Conservation (phyloP, 2,797 vertebrate genomes). For the Emydoidea blandingii region DNA sequence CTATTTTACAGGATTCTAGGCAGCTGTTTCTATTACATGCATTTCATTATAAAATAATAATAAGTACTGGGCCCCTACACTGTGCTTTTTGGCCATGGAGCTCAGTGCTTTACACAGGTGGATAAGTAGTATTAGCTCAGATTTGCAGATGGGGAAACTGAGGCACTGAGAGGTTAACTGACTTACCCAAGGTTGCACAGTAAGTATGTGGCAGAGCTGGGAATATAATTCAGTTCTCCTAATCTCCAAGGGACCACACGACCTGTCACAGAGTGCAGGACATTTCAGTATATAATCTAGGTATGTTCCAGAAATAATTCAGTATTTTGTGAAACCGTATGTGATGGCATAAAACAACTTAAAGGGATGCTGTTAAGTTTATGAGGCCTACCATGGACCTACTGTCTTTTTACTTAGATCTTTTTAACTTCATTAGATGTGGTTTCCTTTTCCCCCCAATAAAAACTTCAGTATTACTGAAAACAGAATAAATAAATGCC, state of each 20-base stretch:
- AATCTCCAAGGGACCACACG: not conserved
- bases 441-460: not conserved
- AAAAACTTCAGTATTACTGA: not conserved
- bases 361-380: not conserved
- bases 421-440: not conserved
- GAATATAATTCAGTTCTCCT: not conserved
- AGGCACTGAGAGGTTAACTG: not conserved
- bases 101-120: not conserved
- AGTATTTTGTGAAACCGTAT: no score
- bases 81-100: not conserved
- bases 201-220: not conserved
- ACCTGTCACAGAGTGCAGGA: not conserved
- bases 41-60: not conserved
- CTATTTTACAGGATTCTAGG: not conserved
- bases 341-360: not conserved
- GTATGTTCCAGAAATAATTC: no score
- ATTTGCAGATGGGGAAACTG: not conserved
- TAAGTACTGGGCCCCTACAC: not conserved
- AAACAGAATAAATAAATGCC: not conserved
- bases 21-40: not conserved
- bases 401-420: not conserved
- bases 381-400: not conserved
- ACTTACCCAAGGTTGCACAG: not conserved
- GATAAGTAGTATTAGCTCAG: not conserved
- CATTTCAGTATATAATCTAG: not conserved